Conservation (phyloP, 2,797 vertebrate genomes). For the Neoniphon sammara region DNA sequence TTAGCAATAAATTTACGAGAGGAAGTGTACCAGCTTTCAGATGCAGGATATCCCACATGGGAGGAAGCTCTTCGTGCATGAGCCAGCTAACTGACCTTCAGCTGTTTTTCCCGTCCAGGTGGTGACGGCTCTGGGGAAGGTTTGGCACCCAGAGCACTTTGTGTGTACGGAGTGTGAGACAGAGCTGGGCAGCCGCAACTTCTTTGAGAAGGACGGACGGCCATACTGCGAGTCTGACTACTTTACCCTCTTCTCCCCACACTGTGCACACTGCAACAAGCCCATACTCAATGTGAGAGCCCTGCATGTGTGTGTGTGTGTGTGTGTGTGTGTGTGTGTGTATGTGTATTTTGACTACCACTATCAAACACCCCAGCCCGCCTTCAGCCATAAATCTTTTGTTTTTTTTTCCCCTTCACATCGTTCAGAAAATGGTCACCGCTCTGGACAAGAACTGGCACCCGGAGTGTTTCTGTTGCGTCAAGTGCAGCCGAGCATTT, state of each 20-base stretch:
- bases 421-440: slow-evolving; percentile 91
- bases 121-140: slow-evolving; percentile 90
- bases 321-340: background rate
- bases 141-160: slow-evolving; percentile 95
- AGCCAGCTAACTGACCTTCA: background rate
- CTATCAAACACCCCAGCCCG: background rate
- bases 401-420: background rate
- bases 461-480: slow-evolving; percentile 94
- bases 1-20: background rate
- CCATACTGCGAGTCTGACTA: slow-evolving; percentile 94
- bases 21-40: background rate
- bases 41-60: background rate
- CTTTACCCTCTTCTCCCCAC: slow-evolving; percentile 91
- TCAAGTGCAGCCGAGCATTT: slow-evolving; percentile 89
- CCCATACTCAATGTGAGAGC: slow-evolving; percentile 90
- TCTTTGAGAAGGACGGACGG: slow-evolving; percentile 92
- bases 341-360: background rate
- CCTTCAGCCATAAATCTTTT: slow-evolving; percentile 1
- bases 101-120: slow-evolving; percentile 77
- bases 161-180: slow-evolving; percentile 89
- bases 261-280: slow-evolving; percentile 90
- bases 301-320: slow-evolving; percentile 1
- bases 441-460: slow-evolving; percentile 95
- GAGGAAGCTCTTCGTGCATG: background rate
- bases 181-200: slow-evolving; percentile 91